Conservation (phyloP, 2,797 vertebrate species). For the Enteromius viviparus region DNA sequence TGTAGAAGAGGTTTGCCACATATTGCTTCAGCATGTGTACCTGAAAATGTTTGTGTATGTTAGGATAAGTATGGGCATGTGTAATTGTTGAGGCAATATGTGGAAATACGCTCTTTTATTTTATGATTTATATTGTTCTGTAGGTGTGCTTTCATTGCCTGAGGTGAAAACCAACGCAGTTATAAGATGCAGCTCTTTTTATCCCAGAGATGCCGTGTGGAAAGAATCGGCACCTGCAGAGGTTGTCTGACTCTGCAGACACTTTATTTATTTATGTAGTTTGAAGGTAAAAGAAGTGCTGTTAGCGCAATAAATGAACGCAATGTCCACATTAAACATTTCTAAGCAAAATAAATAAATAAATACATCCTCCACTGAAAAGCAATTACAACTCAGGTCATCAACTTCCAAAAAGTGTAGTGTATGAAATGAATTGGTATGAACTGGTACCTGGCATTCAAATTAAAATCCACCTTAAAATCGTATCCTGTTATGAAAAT, state of each 20-base stretch:
- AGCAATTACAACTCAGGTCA: not conserved
- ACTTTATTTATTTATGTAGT: slow-evolving; percentile 1
- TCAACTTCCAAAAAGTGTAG: not conserved
- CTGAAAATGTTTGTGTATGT: not conserved
- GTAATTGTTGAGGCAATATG: not conserved
- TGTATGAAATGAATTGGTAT: not conserved
- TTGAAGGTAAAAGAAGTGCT: not conserved
- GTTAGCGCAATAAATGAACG: not conserved
- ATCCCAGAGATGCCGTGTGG: not conserved
- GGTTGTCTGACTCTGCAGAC: not conserved
- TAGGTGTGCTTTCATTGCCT: slow-evolving; percentile 6
- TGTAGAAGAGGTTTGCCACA: not conserved
- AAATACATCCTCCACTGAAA: not conserved
- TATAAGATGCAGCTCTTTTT: not conserved
- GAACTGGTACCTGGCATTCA: not conserved
- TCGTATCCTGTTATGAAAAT: not conserved
- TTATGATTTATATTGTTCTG: not conserved
- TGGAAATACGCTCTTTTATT: not conserved
- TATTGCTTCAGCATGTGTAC: not conserved
- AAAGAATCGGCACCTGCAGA: not conserved
- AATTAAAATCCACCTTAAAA: not conserved
- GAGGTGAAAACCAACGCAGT: not conserved
- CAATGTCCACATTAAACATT: not conserved
- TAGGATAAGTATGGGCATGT: not conserved
- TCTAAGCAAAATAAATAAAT: not conserved